A percentile compares a stretch with the other conserved stretches of the same genome.
phyloP scores from a whole-genome alignment of 1,140 invertebrate genomes.

The Dreissena rostriformis region DNA sequence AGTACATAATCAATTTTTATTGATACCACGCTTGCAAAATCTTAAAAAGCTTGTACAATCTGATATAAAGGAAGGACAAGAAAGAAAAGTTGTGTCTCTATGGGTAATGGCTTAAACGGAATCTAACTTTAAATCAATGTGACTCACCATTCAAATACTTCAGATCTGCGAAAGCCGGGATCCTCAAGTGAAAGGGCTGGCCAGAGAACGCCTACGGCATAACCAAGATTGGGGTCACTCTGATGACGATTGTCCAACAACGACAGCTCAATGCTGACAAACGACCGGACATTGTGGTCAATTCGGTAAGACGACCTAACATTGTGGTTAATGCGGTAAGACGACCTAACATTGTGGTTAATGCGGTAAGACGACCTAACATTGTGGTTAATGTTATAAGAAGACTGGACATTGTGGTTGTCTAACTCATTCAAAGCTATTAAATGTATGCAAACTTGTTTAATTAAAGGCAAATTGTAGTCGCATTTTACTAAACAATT shows the following conservation, averaged over 20 bases:
- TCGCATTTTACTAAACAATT: too few relatives aligned
- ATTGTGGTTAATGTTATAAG: constrained; percentile 84
- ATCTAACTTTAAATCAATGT: too few relatives aligned
- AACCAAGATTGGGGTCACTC: constrained; percentile 87
- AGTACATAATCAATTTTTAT: too few relatives aligned
- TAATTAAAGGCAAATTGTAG: too few relatives aligned
- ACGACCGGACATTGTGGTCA: constrained; percentile 85
- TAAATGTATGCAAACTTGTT: too few relatives aligned
- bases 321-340: constrained; percentile 85
- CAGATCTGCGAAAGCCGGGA: constrained; percentile 84
- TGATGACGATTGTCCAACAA: constrained; percentile 86
- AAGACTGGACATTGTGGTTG: constrained; percentile 15
- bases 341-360: constrained; percentile 80
- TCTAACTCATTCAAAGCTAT: too few relatives aligned
- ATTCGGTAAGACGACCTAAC: constrained; percentile 82
- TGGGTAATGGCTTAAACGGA: too few relatives aligned
- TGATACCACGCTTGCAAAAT: too few relatives aligned
- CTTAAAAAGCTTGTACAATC: too few relatives aligned
- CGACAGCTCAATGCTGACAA: constrained; percentile 83
- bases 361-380: constrained; percentile 82
- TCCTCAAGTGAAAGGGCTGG: constrained; percentile 84
- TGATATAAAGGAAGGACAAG: too few relatives aligned
- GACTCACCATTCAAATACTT: constrained; percentile 23
- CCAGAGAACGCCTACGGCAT: constrained; percentile 85
- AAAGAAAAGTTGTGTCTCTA: too few relatives aligned